Conservation (phyloP, 2,797 vertebrate genomes). For the Enteromius fasciolatus region DNA sequence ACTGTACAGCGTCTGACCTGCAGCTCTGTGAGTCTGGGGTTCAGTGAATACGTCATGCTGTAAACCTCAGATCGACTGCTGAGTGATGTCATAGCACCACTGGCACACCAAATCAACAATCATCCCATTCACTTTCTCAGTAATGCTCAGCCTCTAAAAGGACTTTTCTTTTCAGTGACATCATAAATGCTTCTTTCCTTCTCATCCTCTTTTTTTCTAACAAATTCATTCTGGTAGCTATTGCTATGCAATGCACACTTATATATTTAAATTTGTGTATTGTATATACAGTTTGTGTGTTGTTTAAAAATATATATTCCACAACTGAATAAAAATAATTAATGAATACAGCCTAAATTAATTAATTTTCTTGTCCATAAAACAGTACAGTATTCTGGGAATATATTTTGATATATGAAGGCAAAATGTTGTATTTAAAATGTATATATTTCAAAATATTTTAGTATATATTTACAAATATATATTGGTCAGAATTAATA, state of each 20-base stretch:
- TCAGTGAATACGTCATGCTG: not conserved
- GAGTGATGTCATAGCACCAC: not conserved
- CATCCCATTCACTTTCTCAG: not conserved
- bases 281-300: not conserved
- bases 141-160: not conserved
- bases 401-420: not conserved
- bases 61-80: not conserved
- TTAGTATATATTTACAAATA: not conserved
- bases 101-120: not conserved
- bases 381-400: not conserved
- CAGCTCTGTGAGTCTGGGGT: not conserved
- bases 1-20: not conserved
- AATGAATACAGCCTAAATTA: not conserved
- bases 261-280: too few relatives aligned
- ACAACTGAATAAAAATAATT: not conserved
- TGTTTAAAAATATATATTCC: not conserved
- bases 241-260: not conserved
- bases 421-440: not conserved
- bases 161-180: not conserved
- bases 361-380: not conserved
- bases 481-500: not conserved
- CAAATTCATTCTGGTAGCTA: not conserved
- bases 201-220: not conserved
- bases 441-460: not conserved
- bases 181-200: not conserved